Evolutionary conservation across 2,888 invertebrate genomes (phyloP).

Genomic region (Agrypnus murinus): DNA sequence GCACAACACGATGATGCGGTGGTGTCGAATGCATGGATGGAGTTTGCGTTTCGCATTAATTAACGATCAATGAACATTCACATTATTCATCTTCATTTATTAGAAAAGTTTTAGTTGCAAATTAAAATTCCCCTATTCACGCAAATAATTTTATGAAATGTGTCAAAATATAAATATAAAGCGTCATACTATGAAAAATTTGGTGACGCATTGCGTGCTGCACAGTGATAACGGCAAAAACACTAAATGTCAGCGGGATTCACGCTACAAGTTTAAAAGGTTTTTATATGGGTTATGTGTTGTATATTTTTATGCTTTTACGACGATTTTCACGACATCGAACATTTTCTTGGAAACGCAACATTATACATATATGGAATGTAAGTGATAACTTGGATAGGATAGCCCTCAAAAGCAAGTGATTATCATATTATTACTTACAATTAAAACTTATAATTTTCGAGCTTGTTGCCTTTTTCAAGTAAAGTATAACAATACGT

Average conservation of each 20-base stretch:
- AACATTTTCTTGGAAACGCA: too few relatives aligned
- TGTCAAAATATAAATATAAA: constrained; percentile 17
- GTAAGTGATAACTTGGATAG: too few relatives aligned
- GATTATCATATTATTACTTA: too few relatives aligned
- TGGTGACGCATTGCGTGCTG: constrained; percentile 43
- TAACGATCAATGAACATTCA: constrained; percentile 16
- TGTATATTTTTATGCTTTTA: constrained; percentile 12
- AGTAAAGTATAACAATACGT: too few relatives aligned
- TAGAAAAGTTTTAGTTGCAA: not conserved
- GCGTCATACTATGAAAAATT: constrained; percentile 2
- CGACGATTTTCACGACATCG: constrained; percentile 14
- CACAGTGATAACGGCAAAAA: constrained; percentile 45
- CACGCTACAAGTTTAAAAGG: constrained; percentile 44
- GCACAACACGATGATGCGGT: not conserved
- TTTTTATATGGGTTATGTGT: constrained; percentile 39
- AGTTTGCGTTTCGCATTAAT: constrained; percentile 2
- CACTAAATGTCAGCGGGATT: constrained; percentile 45
- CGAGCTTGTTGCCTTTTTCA: too few relatives aligned
- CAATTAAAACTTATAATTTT: too few relatives aligned
- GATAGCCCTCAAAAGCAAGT: too few relatives aligned
- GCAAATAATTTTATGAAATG: not conserved
- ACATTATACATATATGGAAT: too few relatives aligned
- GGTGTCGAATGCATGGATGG: too few relatives aligned
- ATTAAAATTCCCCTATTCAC: not conserved
- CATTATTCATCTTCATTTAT: constrained; percentile 3